Conservation (phyloP, 1,140 invertebrate genomes). For the Dinothrombium tinctorium region DNA sequence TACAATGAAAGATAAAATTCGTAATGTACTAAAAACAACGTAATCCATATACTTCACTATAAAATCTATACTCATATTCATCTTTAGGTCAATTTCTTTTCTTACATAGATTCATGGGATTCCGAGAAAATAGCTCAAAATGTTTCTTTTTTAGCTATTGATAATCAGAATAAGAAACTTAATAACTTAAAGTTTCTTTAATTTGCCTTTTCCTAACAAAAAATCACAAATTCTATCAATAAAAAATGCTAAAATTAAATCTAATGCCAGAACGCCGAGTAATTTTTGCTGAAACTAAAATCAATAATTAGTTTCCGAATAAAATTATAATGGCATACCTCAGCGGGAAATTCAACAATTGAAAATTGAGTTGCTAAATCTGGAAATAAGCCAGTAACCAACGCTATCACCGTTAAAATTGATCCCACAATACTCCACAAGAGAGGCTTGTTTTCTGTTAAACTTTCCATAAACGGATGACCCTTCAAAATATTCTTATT, state of each 20-base stretch:
- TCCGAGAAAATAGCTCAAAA: too few species aligned
- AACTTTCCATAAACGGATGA: slow-evolving; percentile 91
- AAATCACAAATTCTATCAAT: slow-evolving; percentile 62
- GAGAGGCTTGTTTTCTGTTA: slow-evolving; percentile 69
- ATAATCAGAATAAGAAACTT: too few species aligned
- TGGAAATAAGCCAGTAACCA: slow-evolving; percentile 49
- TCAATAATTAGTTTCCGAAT: slow-evolving; percentile 19
- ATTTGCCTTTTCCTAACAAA: slow-evolving; percentile 35
- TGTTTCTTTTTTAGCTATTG: too few species aligned
- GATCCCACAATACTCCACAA: slow-evolving; percentile 64
- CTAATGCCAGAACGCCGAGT: slow-evolving; percentile 46
- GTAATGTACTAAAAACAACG: too few species aligned
- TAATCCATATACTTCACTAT: too few species aligned
- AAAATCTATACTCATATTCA: too few species aligned
- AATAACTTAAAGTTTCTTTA: slow-evolving; percentile 5
- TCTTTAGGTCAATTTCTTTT: too few species aligned
- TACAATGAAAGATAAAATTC: too few species aligned
- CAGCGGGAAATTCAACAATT: slow-evolving; percentile 60
- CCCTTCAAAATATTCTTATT: slow-evolving; percentile 35
- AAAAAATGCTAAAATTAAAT: slow-evolving; percentile 54
- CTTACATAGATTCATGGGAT: too few species aligned
- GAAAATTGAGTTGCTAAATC: slow-evolving; percentile 56
- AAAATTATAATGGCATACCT: slow-evolving; percentile 38
- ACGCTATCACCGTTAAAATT: slow-evolving; percentile 39
- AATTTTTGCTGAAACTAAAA: slow-evolving; percentile 62